Conservation (phyloP, 2,113 vertebrate genomes). For the Myanophis thanlyinensis region DNA sequence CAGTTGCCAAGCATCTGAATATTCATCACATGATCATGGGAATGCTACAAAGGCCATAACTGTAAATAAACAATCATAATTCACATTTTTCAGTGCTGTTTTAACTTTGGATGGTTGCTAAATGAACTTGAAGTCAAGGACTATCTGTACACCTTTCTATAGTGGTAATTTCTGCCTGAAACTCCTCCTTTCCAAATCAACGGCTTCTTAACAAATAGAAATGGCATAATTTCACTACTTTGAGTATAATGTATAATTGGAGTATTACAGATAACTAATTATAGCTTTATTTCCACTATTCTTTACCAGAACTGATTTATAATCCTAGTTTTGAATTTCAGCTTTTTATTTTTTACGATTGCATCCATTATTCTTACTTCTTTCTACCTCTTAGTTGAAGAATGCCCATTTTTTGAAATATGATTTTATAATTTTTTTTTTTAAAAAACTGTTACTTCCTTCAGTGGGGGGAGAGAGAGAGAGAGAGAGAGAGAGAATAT, state of each 20-base stretch:
- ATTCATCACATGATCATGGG: too few species aligned
- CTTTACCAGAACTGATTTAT: not conserved
- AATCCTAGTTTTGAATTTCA: not conserved
- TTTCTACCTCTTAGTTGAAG: not conserved
- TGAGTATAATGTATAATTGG: not conserved
- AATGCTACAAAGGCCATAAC: too few species aligned
- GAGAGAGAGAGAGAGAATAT: not conserved
- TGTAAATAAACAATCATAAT: too few species aligned
- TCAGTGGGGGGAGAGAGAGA: too few species aligned
- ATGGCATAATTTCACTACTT: not conserved
- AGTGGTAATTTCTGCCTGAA: not conserved
- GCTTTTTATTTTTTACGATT: rapidly evolving
- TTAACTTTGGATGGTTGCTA: too few species aligned
- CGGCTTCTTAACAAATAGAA: not conserved
- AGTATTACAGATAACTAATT: not conserved
- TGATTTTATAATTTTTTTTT: not conserved
- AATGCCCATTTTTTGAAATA: not conserved
- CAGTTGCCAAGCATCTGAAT: too few species aligned
- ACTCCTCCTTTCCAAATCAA: not conserved
- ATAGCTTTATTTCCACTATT: not conserved
- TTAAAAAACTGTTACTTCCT: not conserved
- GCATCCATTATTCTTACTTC: not conserved
- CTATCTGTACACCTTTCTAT: not conserved
- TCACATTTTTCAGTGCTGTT: too few species aligned
- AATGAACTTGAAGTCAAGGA: too few species aligned